Conservation (phyloP, 2,888 invertebrate genomes). For the Aspidiotus rigidus region DNA sequence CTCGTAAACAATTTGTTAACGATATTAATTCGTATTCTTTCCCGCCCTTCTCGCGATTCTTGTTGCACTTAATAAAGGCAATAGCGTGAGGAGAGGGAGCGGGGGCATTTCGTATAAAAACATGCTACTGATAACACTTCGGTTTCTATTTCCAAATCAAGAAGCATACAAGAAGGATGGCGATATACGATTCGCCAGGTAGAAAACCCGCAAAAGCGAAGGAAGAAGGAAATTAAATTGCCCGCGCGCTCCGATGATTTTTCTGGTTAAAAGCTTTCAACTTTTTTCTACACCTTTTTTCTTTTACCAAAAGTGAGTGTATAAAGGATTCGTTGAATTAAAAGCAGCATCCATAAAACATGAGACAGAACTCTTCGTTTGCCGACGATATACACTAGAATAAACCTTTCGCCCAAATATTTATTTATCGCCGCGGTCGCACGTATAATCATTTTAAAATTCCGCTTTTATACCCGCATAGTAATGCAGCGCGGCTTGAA, state of each 20-base stretch:
- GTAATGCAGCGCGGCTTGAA: neutral
- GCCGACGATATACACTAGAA: slow-evolving; percentile 3
- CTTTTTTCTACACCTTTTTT: slow-evolving; percentile 25
- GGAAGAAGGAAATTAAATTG: slow-evolving; percentile 29
- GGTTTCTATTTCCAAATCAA: slow-evolving; percentile 3
- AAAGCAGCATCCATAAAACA: slow-evolving; percentile 33
- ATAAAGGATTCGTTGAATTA: slow-evolving; percentile 34
- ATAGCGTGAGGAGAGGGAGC: neutral
- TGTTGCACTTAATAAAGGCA: neutral
- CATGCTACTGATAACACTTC: neutral
- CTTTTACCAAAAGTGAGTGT: slow-evolving; percentile 26
- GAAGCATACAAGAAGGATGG: slow-evolving; percentile 12
- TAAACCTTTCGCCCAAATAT: slow-evolving; percentile 26
- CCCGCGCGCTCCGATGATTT: slow-evolving; percentile 31
- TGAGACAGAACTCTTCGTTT: slow-evolving; percentile 20
- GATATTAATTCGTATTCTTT: slow-evolving; percentile 1
- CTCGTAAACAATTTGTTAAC: slow-evolving; percentile 4
- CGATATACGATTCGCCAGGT: neutral
- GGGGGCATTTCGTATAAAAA: neutral
- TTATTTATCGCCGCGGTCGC: slow-evolving; percentile 27
- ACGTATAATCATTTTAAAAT: slow-evolving; percentile 29
- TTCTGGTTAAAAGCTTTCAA: slow-evolving; percentile 32
- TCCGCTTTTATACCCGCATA: slow-evolving; percentile 6
- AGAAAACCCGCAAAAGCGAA: slow-evolving; percentile 20
- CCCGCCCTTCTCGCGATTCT: neutral